Conservation (phyloP, 2,113 vertebrate genomes). For the Oncorhynchus mykiss region DNA sequence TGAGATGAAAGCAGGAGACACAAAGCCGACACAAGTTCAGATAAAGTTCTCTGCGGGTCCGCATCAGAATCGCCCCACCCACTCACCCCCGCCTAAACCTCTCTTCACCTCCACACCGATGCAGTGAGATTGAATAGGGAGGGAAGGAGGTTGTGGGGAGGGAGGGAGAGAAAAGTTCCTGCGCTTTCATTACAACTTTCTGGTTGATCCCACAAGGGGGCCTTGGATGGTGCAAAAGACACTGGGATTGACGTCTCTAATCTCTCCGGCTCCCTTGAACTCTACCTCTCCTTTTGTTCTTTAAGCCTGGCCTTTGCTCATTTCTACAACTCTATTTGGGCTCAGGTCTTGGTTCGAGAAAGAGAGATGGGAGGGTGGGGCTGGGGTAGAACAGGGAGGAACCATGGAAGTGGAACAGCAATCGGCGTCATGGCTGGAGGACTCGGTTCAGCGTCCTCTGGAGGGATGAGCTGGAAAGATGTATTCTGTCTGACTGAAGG, state of each 20-base stretch:
- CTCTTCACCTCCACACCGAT: constrained; percentile 28
- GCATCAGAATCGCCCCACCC: constrained; percentile 25
- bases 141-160: constrained; percentile 17
- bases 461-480: not conserved
- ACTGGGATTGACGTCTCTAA: constrained; percentile 70
- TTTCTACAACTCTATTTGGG: constrained; percentile 46
- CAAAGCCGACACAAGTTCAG: constrained; percentile 69
- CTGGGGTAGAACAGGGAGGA: not conserved
- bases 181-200: constrained; percentile 63
- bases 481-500: not conserved
- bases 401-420: not conserved
- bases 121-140: not conserved
- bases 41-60: constrained; percentile 65
- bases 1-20: constrained; percentile 68
- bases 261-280: constrained; percentile 54
- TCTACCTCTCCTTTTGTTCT: constrained; percentile 72
- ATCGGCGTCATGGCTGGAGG: not conserved
- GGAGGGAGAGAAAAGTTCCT: constrained; percentile 58
- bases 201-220: constrained; percentile 60
- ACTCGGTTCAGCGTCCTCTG: not conserved
- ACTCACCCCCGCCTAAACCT: constrained; percentile 51
- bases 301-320: constrained; percentile 62
- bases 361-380: not conserved
- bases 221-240: constrained; percentile 45
- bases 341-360: constrained; percentile 21